phyloP scores from a whole-genome alignment of 2,888 invertebrate species.

The Meteorus cinctellus region DNA sequence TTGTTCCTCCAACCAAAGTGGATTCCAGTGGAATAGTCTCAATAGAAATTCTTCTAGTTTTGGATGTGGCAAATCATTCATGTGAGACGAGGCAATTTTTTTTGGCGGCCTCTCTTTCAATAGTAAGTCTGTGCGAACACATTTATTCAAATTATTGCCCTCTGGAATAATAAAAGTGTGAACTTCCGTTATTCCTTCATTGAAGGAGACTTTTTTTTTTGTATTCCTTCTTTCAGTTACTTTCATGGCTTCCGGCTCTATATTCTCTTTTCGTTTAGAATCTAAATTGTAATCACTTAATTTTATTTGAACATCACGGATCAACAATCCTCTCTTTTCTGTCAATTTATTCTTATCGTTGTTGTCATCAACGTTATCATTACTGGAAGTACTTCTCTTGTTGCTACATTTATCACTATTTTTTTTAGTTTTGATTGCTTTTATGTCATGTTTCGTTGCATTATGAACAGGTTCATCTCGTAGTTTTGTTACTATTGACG shows the following conservation, averaged over 20 bases:
- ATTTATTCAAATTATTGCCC: constrained; percentile 55
- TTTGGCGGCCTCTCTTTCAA: constrained; percentile 45
- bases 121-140: constrained; percentile 63
- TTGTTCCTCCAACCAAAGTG: constrained; percentile 80
- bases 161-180: constrained; percentile 55
- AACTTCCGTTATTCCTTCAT: constrained; percentile 47
- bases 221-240: neutral
- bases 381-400: too few species aligned
- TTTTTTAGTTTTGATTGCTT: constrained; percentile 59
- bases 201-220: constrained; percentile 60
- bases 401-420: too few species aligned
- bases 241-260: constrained; percentile 8
- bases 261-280: constrained; percentile 37
- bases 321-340: constrained; percentile 69
- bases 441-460: constrained; percentile 51
- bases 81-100: constrained; percentile 54
- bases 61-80: constrained; percentile 59
- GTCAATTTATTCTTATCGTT: constrained; percentile 47
- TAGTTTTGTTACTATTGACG: neutral
- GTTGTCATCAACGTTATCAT: constrained; percentile 17
- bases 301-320: constrained; percentile 70
- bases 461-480: neutral
- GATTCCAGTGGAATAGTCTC: constrained; percentile 79
- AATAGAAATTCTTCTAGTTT: constrained; percentile 73
- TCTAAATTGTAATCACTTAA: constrained; percentile 51